These are phyloP conservation scores for Ectemnius cavifrons DNA, from an alignment of 2,888 invertebrate genomes.

Conservation along the genomic window DNA sequence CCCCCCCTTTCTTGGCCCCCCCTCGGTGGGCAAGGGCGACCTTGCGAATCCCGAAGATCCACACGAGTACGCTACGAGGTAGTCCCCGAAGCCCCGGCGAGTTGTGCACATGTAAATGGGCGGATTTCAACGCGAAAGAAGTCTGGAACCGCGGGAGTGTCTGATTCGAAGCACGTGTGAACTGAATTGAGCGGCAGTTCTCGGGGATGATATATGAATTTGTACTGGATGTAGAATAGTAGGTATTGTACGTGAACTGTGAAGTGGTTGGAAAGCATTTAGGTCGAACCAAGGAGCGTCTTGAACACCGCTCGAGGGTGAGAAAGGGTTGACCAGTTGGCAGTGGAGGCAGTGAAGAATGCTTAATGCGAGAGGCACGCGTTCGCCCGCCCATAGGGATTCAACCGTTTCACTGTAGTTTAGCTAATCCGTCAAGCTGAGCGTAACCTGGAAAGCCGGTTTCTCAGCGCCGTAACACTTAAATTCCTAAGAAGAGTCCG, in stretches of 20 bases:
- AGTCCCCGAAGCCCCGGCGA: background rate
- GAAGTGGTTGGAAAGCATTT: too few relatives aligned
- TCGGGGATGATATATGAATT: too few relatives aligned
- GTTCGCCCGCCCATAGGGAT: background rate
- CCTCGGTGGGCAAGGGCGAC: conserved; percentile 37
- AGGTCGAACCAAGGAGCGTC: too few relatives aligned
- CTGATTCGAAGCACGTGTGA: too few relatives aligned
- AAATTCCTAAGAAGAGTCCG: background rate
- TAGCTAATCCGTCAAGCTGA: background rate
- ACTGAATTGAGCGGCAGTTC: too few relatives aligned
- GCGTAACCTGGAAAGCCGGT: background rate
- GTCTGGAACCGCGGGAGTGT: too few relatives aligned
- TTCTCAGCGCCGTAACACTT: conserved; percentile 3
- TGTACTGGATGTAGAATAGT: too few relatives aligned
- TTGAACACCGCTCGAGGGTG: too few relatives aligned
- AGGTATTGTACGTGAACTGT: too few relatives aligned
- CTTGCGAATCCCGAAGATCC: conserved; percentile 50
- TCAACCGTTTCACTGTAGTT: background rate
- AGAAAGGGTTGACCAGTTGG: too few relatives aligned
- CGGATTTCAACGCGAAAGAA: background rate
- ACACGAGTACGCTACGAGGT: background rate
- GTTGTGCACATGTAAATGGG: background rate
- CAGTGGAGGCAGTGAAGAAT: too few relatives aligned
- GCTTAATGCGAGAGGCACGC: background rate
- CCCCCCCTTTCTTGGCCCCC: conserved; percentile 22